These are phyloP conservation scores for Octomys mimax DNA, from an alignment of 2,797 vertebrate species.

Conservation along the genomic window DNA sequence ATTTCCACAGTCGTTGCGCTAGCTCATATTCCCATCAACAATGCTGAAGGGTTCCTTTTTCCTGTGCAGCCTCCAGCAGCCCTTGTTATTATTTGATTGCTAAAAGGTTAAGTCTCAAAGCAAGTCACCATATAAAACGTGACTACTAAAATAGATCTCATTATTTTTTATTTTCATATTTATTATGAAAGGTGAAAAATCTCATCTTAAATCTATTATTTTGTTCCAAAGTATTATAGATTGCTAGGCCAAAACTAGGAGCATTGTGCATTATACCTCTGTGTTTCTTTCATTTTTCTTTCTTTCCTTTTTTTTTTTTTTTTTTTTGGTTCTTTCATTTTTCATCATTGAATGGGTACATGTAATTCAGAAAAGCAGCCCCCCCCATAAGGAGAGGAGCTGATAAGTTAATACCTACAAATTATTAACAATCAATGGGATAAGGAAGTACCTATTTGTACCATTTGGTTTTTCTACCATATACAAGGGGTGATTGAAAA, in stretches of 20 bases:
- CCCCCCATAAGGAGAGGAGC: background rate
- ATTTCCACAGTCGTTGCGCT: background rate
- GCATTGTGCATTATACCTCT: background rate
- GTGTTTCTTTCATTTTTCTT: background rate
- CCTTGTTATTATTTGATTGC: background rate
- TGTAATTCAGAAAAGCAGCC: conserved; percentile 13
- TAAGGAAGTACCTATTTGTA: background rate
- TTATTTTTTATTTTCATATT: conserved; percentile 31
- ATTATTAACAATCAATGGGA: background rate
- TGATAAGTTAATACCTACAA: background rate
- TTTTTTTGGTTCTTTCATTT: conserved; percentile 10
- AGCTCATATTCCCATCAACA: background rate
- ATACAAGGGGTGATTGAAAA: background rate
- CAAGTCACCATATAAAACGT: conserved; percentile 58
- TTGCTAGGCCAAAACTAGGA: conserved; percentile 52
- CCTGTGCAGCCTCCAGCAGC: background rate
- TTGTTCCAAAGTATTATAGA: conserved; percentile 28
- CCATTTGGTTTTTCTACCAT: conserved; percentile 2
- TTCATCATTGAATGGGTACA: conserved; percentile 10
- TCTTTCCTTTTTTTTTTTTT: too few species aligned
- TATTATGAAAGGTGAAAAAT: conserved; percentile 31
- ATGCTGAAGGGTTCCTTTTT: background rate
- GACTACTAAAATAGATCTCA: conserved; percentile 14
- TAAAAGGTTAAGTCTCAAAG: background rate
- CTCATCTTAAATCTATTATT: conserved; percentile 13